phyloP scores from a whole-genome alignment of 2,113 vertebrate species.

The Neotoma lepida region DNA sequence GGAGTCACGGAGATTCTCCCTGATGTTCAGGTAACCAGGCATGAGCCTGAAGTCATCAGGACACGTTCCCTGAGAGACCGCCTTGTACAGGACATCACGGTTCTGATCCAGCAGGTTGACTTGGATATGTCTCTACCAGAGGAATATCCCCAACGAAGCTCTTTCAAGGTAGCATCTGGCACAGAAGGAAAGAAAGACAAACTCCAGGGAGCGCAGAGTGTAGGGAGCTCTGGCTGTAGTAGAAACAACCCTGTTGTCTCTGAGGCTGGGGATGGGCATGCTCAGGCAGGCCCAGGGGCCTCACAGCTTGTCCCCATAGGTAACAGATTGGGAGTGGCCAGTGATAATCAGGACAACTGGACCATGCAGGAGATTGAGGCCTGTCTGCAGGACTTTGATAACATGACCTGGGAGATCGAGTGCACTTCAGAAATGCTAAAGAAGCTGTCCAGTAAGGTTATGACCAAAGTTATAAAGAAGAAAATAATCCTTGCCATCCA shows the following conservation, averaged over 20 bases:
- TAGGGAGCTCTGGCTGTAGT: not conserved
- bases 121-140: conserved; percentile 38
- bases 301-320: not conserved
- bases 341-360: not conserved
- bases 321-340: not conserved
- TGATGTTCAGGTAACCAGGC: conserved; percentile 12
- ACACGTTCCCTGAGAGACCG: conserved; percentile 79
- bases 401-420: conserved; percentile 91
- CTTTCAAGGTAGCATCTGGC: not conserved
- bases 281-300: not conserved
- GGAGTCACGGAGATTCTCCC: conserved; percentile 66
- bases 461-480: conserved; percentile 85
- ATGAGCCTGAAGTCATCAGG: conserved; percentile 53
- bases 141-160: conserved; percentile 46
- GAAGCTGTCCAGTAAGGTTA: conserved; percentile 84
- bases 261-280: not conserved
- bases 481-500: conserved; percentile 86
- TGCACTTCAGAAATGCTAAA: conserved; percentile 88
- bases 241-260: not conserved
- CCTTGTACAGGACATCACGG: conserved; percentile 82
- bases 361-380: conserved; percentile 76
- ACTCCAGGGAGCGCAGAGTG: not conserved
- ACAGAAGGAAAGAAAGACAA: conserved; percentile 18
- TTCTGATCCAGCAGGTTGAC: conserved; percentile 82
- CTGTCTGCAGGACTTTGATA: conserved; percentile 86